phyloP scores from a whole-genome alignment of 2,113 vertebrate species.

The Herpetotheres cachinnans region DNA sequence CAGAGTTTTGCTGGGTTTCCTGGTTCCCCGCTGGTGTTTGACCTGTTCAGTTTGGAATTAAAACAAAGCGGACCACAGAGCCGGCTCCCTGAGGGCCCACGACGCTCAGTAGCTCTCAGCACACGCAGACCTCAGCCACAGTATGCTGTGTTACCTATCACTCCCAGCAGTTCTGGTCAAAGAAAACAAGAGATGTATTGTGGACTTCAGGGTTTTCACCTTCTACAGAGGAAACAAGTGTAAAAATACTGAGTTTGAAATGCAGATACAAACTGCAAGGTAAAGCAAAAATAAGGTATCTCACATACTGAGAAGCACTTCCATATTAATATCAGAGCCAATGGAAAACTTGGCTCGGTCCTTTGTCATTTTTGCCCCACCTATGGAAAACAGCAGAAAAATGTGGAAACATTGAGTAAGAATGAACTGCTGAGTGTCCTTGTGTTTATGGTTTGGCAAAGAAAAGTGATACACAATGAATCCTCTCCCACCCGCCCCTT shows the following conservation, averaged over 20 bases:
- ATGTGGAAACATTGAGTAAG: conserved; percentile 62
- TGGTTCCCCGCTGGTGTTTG: not conserved
- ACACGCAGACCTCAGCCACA: not conserved
- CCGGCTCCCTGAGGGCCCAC: not conserved
- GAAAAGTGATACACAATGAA: conserved; percentile 43
- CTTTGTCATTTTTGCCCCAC: conserved; percentile 55
- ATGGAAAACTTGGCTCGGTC: conserved; percentile 24
- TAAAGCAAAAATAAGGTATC: conserved; percentile 4
- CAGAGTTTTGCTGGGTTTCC: not conserved
- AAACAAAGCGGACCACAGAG: not conserved
- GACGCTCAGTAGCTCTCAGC: not conserved
- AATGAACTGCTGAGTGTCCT: conserved; percentile 37
- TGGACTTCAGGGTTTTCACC: not conserved
- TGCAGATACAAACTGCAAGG: not conserved
- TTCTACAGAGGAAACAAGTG: not conserved
- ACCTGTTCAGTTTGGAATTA: not conserved
- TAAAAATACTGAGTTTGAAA: not conserved
- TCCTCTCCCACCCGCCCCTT: not conserved
- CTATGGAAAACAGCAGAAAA: conserved; percentile 63
- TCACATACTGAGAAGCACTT: not conserved
- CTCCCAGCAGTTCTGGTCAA: not conserved
- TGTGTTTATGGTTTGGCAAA: conserved; percentile 60
- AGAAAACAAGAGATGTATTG: not conserved
- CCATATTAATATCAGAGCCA: conserved; percentile 13
- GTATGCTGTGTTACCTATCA: not conserved